phyloP scores from a whole-genome alignment of 2,113 vertebrate genomes.

The Pristiophorus japonicus region DNA sequence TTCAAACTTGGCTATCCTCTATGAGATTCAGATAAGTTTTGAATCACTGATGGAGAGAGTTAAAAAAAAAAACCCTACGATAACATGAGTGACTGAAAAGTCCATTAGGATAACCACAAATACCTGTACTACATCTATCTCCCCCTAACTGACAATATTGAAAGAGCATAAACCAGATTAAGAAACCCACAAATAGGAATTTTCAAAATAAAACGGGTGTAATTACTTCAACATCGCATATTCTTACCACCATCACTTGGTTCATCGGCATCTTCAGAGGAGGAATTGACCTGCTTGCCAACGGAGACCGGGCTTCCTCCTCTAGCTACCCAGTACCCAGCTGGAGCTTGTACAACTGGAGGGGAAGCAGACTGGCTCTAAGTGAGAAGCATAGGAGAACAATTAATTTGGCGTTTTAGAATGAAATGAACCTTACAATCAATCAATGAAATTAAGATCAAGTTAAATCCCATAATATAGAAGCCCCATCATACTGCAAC shows the following conservation, averaged over 20 bases:
- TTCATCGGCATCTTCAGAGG: conserved; percentile 60
- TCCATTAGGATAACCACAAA: not conserved
- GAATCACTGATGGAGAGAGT: not conserved
- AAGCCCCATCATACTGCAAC: not conserved
- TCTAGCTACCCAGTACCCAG: conserved; percentile 61
- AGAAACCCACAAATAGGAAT: not conserved
- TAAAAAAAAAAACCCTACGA: not conserved
- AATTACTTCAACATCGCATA: not conserved
- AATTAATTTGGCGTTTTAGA: not conserved
- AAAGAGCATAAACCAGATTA: not conserved
- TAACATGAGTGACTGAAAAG: too few species aligned
- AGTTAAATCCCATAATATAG: not conserved
- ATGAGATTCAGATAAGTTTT: not conserved
- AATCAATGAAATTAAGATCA: not conserved
- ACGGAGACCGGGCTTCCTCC: conserved; percentile 48
- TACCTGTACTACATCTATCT: not conserved
- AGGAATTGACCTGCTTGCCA: conserved; percentile 57
- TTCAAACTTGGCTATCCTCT: not conserved
- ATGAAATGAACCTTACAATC: not conserved
- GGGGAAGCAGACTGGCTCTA: conserved; percentile 55
- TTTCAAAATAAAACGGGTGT: not conserved
- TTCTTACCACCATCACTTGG: conserved; percentile 54
- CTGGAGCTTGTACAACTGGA: conserved; percentile 52
- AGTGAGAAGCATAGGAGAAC: conserved; percentile 33
- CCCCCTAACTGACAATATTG: not conserved